Conservation (phyloP, 2,888 invertebrate genomes). For the Mongoloraphidia duomilia region DNA sequence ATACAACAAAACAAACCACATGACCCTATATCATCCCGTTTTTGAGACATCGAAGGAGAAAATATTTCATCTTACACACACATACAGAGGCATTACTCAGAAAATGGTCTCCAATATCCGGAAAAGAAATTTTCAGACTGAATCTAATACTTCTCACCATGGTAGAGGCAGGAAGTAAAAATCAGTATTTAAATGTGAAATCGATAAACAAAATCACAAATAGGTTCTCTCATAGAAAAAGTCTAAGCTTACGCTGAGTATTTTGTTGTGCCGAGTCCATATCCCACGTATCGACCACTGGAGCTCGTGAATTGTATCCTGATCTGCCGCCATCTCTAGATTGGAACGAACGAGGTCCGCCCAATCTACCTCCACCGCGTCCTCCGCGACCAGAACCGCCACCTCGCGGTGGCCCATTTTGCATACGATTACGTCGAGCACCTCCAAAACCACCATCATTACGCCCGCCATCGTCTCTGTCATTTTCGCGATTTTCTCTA, state of each 20-base stretch:
- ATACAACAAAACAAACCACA: too few relatives aligned
- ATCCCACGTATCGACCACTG: slow-evolving; percentile 40
- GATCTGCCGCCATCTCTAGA: slow-evolving; percentile 16
- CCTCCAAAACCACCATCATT: slow-evolving; percentile 25
- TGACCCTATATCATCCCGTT: too few relatives aligned
- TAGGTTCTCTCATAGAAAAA: too few relatives aligned
- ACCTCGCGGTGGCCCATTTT: slow-evolving; percentile 35
- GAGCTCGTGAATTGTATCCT: slow-evolving; percentile 20
- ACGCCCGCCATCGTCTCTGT: slow-evolving; percentile 24
- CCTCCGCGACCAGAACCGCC: slow-evolving; percentile 36
- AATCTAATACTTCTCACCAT: too few relatives aligned
- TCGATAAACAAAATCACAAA: too few relatives aligned
- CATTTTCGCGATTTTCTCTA: slow-evolving; percentile 20
- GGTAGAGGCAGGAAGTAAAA: too few relatives aligned
- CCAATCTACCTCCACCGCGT: slow-evolving; percentile 26
- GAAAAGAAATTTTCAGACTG: too few relatives aligned
- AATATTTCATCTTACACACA: too few relatives aligned
- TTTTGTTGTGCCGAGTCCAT: slow-evolving; percentile 7
- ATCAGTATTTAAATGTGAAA: too few relatives aligned
- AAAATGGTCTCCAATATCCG: too few relatives aligned
- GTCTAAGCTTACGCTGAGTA: slow-evolving; percentile 22
- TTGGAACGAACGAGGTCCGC: slow-evolving; percentile 32
- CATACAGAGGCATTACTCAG: too few relatives aligned
- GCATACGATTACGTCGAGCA: slow-evolving; percentile 17
- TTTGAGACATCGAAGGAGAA: too few relatives aligned